Evolutionary conservation across 64 coral and sea anemone species (phyloP).

Genomic region (Hydrozoanthus tunicans): DNA sequence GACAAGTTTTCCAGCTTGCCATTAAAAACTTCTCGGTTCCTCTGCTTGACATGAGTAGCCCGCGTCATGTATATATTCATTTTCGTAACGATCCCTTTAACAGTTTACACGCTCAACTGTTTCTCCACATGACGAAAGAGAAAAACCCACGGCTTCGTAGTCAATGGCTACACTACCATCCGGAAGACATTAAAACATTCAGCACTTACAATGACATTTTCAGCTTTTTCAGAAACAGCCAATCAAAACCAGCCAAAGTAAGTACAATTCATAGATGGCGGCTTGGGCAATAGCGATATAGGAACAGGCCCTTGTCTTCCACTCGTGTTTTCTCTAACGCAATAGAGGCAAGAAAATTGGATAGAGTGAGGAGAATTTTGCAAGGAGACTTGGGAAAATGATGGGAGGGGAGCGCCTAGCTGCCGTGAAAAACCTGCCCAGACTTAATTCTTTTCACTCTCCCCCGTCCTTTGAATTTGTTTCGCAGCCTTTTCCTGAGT

Average conservation of each 20-base stretch:
- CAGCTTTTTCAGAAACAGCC: neutral
- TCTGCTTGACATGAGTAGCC: neutral
- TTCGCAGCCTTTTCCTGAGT: no score
- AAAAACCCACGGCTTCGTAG: neutral
- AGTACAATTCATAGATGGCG: neutral
- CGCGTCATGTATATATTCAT: neutral
- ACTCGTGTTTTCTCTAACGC: no score
- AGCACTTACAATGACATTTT: constrained; percentile 11
- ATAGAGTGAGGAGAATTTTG: no score
- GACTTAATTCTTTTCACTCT: no score
- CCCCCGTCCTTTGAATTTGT: no score
- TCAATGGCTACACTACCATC: neutral
- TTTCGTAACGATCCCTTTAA: constrained; percentile 5
- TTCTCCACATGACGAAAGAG: neutral
- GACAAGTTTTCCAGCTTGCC: neutral
- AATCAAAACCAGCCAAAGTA: neutral
- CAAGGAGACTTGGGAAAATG: no score
- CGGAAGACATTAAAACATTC: neutral
- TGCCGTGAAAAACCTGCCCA: no score
- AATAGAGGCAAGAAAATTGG: neutral
- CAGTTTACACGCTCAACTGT: neutral
- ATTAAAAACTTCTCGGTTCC: neutral
- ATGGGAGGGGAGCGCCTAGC: no score
- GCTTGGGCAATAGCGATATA: neutral
- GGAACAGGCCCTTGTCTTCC: no score